These are phyloP conservation scores for Brenthis daphne DNA, from an alignment of 2,888 invertebrate species.

Conservation along the genomic window DNA sequence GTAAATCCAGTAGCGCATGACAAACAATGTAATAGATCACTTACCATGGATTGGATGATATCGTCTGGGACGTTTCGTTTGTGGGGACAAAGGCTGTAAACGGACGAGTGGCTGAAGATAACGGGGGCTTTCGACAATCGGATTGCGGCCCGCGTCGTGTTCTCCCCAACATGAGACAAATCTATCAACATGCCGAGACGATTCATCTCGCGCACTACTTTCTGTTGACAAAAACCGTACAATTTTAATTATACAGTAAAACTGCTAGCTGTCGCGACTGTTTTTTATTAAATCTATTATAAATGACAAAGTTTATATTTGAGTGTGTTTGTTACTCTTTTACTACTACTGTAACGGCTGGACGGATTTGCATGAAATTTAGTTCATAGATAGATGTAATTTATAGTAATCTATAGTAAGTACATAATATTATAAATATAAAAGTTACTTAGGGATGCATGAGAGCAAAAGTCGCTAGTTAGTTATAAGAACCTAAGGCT, in stretches of 20 bases:
- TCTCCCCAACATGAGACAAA: constrained; percentile 86
- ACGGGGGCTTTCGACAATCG: constrained; percentile 86
- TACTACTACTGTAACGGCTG: no score
- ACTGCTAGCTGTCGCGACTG: neutral
- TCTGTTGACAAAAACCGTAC: constrained; percentile 66
- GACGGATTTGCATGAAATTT: no score
- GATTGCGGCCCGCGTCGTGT: constrained; percentile 86
- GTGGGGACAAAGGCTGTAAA: constrained; percentile 87
- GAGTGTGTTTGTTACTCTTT: no score
- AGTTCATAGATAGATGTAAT: no score
- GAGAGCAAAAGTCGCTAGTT: no score
- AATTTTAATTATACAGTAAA: constrained; percentile 3
- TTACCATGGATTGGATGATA: constrained; percentile 81
- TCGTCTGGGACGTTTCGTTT: constrained; percentile 88
- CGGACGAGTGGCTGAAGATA: constrained; percentile 89
- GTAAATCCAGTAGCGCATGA: neutral
- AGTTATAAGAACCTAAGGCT: no score
- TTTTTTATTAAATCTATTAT: neutral
- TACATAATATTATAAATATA: no score
- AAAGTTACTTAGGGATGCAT: no score
- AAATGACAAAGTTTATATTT: neutral
- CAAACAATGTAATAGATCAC: constrained; percentile 35
- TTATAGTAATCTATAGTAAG: no score
- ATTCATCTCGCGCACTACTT: constrained; percentile 89
- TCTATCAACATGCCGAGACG: constrained; percentile 90